Evolutionary conservation across 2,113 vertebrate genomes (phyloP), one percentile per base, ranked within the genome.

Genomic region (Phylloscopus trochilus): DNA sequence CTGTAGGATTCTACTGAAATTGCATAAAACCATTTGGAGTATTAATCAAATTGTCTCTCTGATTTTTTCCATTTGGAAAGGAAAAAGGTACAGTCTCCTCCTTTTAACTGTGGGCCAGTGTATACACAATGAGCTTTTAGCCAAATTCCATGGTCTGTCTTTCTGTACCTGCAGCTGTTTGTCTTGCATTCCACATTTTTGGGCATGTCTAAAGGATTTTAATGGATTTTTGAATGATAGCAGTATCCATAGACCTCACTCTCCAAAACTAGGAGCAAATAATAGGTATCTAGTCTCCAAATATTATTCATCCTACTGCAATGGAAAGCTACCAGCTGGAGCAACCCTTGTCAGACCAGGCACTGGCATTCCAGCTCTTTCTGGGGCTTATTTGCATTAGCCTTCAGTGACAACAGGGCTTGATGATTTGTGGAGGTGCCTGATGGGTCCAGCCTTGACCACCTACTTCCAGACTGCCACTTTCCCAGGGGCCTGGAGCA

Each of bases 21-120:
- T 80, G 87, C 84, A 97, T 97, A 97, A 97, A 97, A 95, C 92
- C 83, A 95, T 89, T 58, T 90, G 91, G 46, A 89, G 52, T 83
- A 93, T 92, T 97, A 95, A 97, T 96, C 92, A 46, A 97, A 97
- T 95, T 96, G 43, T 82, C 95, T 78, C 93, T 96, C 63, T 89
- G 91, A 89, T 89, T 95, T 97, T 97, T 91, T 83, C 85, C 85
- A 80, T 96, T 94, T 58, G 55, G 89, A 86, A 94, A 96, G 64
- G 78, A 94, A 93, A 97, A 97, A 96, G 60, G 80, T 84, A 53
- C 55, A 70, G 43, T 84, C 59, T 97, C 44, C 41, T 83, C 20
- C 47, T 55, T 76, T 27, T 21, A 67, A 47, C 28, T 39, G 6
- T 30, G 39, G 83, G 44, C 33, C 44, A 51, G 11, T 4, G 12